Conservation (phyloP, 2,113 vertebrate species). For the Sminthopsis crassicaudata region DNA sequence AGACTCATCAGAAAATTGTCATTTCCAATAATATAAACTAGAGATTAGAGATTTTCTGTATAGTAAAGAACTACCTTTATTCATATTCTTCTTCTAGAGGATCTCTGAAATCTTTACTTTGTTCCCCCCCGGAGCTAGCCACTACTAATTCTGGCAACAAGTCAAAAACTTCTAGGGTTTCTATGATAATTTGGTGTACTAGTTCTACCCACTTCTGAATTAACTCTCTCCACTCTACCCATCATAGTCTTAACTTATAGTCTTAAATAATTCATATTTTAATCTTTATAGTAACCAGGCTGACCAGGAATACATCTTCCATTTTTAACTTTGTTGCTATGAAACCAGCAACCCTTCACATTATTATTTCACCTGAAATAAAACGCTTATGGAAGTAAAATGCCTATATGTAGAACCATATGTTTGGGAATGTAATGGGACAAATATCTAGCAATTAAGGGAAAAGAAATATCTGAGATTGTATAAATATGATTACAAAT, state of each 20-base stretch:
- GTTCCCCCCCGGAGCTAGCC: background rate
- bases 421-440: background rate
- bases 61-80: background rate
- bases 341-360: background rate
- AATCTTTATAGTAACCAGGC: background rate
- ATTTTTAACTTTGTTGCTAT: background rate
- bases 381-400: background rate
- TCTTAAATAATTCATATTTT: background rate
- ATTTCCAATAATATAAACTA: background rate
- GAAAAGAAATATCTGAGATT: background rate
- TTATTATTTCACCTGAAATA: background rate
- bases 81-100: background rate
- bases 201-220: background rate
- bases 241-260: background rate
- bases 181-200: background rate
- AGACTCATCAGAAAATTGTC: background rate
- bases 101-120: background rate
- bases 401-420: background rate
- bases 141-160: background rate
- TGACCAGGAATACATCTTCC: background rate
- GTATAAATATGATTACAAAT: no score
- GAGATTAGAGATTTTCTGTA: background rate
- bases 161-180: background rate
- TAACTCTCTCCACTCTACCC: background rate
- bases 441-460: background rate